Evolutionary conservation across 2,113 vertebrate species (phyloP).

Genomic region (Ascaphus truei): DNA sequence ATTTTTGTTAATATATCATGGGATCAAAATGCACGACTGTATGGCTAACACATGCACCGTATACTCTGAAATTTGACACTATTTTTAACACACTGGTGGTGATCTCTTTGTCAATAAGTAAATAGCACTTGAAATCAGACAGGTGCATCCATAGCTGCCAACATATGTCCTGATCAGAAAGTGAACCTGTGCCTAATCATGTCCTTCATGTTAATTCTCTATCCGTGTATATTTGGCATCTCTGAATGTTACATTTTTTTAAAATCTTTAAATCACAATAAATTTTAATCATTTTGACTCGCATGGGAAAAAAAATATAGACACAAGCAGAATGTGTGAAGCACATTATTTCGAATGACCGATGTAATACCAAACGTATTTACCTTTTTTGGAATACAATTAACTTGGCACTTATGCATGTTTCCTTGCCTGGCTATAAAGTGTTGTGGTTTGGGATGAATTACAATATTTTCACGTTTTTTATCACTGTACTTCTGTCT

Average conservation of each 20-base stretch:
- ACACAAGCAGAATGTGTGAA: too few species aligned
- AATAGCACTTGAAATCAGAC: neutral
- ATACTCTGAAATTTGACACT: neutral
- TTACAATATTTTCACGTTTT: neutral
- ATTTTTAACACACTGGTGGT: conserved; percentile 5
- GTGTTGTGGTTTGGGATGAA: neutral
- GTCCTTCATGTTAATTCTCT: too few species aligned
- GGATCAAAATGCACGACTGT: conserved; percentile 37
- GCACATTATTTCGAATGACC: too few species aligned
- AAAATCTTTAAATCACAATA: too few species aligned
- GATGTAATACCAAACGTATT: too few species aligned
- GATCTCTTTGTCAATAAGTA: neutral
- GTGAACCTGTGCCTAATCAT: too few species aligned
- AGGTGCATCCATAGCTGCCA: conserved; percentile 1
- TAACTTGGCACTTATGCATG: neutral
- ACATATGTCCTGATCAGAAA: neutral
- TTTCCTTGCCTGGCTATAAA: neutral
- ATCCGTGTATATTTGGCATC: too few species aligned
- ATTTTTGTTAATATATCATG: neutral
- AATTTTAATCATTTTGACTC: too few species aligned
- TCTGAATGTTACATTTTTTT: too few species aligned
- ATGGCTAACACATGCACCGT: conserved; percentile 27
- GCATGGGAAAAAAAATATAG: too few species aligned
- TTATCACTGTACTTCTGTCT: neutral
- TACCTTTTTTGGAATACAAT: too few species aligned